These are phyloP conservation scores for Zaprionus africanus DNA, from an alignment of 1,140 invertebrate genomes.

Conservation along the genomic window DNA sequence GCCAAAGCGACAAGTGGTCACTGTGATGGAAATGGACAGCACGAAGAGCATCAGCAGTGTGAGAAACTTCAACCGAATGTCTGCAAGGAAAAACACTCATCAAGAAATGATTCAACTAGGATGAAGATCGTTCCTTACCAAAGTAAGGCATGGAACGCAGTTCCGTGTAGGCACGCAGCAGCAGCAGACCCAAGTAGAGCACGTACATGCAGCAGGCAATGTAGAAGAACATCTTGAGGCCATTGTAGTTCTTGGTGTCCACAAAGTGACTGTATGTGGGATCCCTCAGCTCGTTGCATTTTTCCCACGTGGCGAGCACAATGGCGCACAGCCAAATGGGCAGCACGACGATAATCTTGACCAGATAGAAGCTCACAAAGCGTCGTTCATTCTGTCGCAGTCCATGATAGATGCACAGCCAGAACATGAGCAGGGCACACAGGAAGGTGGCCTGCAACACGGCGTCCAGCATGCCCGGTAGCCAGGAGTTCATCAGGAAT, in stretches of 20 bases:
- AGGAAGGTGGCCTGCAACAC: constrained; percentile 96
- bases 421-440: constrained; percentile 94
- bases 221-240: constrained; percentile 95
- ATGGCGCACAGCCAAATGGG: constrained; percentile 94
- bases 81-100: constrained; percentile 85
- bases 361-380: constrained; percentile 94
- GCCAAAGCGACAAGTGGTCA: constrained; percentile 94
- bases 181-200: constrained; percentile 92
- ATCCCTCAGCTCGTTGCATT: constrained; percentile 94
- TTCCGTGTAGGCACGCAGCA: constrained; percentile 96
- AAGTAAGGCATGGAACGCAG: constrained; percentile 98
- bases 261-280: constrained; percentile 96
- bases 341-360: constrained; percentile 95
- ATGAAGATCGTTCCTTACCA: constrained; percentile 87
- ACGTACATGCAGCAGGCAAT: constrained; percentile 93
- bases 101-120: neutral
- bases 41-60: constrained; percentile 94
- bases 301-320: constrained; percentile 94
- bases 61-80: constrained; percentile 95
- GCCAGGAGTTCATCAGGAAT: constrained; percentile 94
- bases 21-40: constrained; percentile 90
- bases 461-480: constrained; percentile 95
- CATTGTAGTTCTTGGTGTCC: constrained; percentile 94
- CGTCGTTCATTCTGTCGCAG: constrained; percentile 95
- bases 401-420: constrained; percentile 95